These are phyloP conservation scores for Mesembrinibis cayennensis DNA, from an alignment of 2,113 vertebrate species.

Conservation along the genomic window DNA sequence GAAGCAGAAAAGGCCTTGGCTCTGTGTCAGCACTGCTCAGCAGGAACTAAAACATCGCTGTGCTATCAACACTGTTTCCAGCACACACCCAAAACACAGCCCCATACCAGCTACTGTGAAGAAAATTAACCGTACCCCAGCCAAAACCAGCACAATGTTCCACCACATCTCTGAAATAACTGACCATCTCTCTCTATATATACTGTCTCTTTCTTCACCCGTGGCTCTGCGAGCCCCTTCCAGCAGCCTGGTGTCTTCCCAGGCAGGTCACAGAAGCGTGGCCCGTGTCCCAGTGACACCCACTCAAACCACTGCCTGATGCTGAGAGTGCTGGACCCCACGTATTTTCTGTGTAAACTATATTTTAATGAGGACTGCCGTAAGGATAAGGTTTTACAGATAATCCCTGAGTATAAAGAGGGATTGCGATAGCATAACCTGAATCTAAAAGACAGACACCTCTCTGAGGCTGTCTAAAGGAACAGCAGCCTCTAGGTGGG, in stretches of 20 bases:
- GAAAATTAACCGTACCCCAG: too few relatives aligned
- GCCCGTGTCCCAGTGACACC: rapidly evolving
- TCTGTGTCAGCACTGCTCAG: too few relatives aligned
- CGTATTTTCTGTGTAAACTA: background rate
- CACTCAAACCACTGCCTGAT: background rate
- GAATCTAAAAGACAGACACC: background rate
- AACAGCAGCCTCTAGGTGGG: background rate
- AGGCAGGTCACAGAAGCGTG: background rate
- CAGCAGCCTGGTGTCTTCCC: background rate
- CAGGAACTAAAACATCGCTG: too few relatives aligned
- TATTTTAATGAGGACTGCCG: background rate
- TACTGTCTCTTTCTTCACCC: background rate
- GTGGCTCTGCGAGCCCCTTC: background rate
- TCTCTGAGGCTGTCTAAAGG: background rate
- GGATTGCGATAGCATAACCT: background rate
- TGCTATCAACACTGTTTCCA: too few relatives aligned
- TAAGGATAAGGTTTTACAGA: background rate
- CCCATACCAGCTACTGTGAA: too few relatives aligned
- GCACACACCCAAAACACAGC: too few relatives aligned
- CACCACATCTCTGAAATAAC: constrained; percentile 20
- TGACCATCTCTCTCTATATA: background rate
- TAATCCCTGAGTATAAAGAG: background rate
- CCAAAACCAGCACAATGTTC: background rate
- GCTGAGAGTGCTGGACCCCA: background rate
- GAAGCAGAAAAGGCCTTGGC: too few relatives aligned